Evolutionary conservation across 2,888 invertebrate genomes (phyloP).

Genomic region (Pterostichus niger): DNA sequence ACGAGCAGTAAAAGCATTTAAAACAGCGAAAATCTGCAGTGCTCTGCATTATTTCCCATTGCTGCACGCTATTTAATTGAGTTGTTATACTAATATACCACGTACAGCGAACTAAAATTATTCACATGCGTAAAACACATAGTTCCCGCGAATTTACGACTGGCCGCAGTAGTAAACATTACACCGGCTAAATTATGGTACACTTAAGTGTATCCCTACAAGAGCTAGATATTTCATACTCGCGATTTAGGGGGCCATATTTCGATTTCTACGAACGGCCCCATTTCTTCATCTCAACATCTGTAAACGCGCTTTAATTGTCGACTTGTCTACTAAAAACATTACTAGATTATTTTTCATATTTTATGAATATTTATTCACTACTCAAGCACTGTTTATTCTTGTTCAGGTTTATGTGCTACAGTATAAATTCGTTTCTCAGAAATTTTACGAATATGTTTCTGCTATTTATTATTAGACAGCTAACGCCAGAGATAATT

Average conservation of each 20-base stretch:
- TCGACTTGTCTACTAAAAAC: conserved; percentile 35
- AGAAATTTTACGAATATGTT: conserved; percentile 31
- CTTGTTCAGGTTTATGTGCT: conserved; percentile 31
- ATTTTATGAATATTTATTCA: conserved; percentile 53
- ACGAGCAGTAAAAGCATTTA: conserved; percentile 65
- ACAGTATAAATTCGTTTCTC: conserved; percentile 27
- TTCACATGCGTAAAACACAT: conserved; percentile 65
- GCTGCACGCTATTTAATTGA: conserved; percentile 65
- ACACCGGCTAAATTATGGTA: conserved; percentile 58
- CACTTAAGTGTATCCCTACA: conserved; percentile 61
- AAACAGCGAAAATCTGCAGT: conserved; percentile 64
- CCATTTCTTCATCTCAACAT: conserved; percentile 17
- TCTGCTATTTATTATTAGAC: conserved; percentile 24
- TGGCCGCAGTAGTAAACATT: conserved; percentile 58
- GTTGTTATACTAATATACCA: conserved; percentile 66
- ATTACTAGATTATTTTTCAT: conserved; percentile 49
- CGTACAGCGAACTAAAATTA: conserved; percentile 64
- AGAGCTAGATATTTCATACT: conserved; percentile 29
- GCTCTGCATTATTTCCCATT: conserved; percentile 61
- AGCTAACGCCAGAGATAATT: not conserved
- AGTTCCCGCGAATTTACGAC: conserved; percentile 61
- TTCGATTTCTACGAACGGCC: conserved; percentile 53
- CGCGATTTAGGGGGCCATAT: conserved; percentile 61
- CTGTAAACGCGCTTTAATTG: conserved; percentile 41
- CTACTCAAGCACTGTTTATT: conserved; percentile 23